A percentile compares a stretch with the other conserved stretches of the same genome.
Conservation (phyloP, 2,113 vertebrate genomes). For the Hemichromis elongatus region DNA sequence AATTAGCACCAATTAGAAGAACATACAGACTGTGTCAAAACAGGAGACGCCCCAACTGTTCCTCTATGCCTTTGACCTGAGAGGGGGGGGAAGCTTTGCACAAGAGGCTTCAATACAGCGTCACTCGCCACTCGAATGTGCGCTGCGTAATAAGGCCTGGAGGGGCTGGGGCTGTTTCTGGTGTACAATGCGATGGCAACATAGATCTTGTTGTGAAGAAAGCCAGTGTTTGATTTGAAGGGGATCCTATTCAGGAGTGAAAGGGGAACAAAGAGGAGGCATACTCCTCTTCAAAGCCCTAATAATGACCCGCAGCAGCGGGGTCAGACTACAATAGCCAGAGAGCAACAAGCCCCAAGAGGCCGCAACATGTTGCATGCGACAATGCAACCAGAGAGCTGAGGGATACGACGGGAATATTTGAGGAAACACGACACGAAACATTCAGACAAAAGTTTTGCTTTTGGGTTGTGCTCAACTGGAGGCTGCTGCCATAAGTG, state of each 20-base stretch:
- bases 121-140: constrained; percentile 44
- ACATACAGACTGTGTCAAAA: constrained; percentile 71
- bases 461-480: neutral
- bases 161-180: constrained; percentile 13
- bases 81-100: constrained; percentile 20
- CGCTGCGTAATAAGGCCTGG: constrained; percentile 25
- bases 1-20: constrained; percentile 77
- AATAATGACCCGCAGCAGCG: constrained; percentile 49
- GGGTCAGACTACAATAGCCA: constrained; percentile 49
- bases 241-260: constrained; percentile 38
- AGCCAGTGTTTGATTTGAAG: constrained; percentile 54
- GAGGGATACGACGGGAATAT: neutral
- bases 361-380: constrained; percentile 56
- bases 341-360: constrained; percentile 50
- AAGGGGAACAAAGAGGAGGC: constrained; percentile 58
- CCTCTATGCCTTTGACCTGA: constrained; percentile 57
- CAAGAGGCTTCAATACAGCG: constrained; percentile 46
- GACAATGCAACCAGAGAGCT: neutral
- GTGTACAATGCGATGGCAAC: constrained; percentile 36
- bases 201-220: constrained; percentile 47
- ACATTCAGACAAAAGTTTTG: neutral
- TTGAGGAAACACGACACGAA: neutral
- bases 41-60: constrained; percentile 70
- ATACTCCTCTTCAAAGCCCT: constrained; percentile 47
- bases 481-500: neutral